Evolutionary conservation across 2,888 invertebrate species (phyloP), one percentile per base, ranked within the genome.

Genomic region (Cosmopolites sordidus): DNA sequence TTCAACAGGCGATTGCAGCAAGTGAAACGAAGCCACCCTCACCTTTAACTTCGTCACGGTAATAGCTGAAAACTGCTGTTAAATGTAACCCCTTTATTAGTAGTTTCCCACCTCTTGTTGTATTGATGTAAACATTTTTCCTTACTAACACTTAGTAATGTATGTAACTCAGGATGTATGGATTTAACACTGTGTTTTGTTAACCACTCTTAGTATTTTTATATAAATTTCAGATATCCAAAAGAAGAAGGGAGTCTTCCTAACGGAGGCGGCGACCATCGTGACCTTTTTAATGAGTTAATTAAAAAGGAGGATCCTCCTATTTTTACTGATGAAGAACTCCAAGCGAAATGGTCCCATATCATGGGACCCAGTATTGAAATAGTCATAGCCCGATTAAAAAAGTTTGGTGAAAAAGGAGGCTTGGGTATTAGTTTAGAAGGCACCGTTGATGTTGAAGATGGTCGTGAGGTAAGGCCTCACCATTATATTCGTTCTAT

Each of bases 401-500:
- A 84, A 61, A 92, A 92, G 75, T 89, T 89, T 65, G 84, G 84
- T 12, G 91, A 92, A 66, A 92, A 92, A 39, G 94, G 94, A 41
- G 98, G 98, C 1, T 80, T 99, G 48, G 98, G 98, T 29, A 96
- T 99, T 66, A 97, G 95, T 44, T 79, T 98, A 58, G 97, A 98
- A 74, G 98, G 99, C 46, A 99, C 99, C 0, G 98, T 97, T 37
- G 99, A 99, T 73, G 96, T 99, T 48, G 93, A 95, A 75, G 89
- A 91, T 69, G 98, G 98, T 0, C 84, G 91, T 51, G 98, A 99
- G 77, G 93, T 97, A 39, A 82, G 97, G 53, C 98, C 99, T 1
- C 99, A 99, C 76, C 99, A 98, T 78, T 98, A 97, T 75, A 97
- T 99, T 69, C 86, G 98, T 62, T 94, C 94, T 48, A 95, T 99